A percentile compares a stretch with the other conserved stretches of the same genome.
These are phyloP conservation scores for Merodon equestris DNA, from an alignment of 2,888 invertebrate species.

Conservation along the genomic window DNA sequence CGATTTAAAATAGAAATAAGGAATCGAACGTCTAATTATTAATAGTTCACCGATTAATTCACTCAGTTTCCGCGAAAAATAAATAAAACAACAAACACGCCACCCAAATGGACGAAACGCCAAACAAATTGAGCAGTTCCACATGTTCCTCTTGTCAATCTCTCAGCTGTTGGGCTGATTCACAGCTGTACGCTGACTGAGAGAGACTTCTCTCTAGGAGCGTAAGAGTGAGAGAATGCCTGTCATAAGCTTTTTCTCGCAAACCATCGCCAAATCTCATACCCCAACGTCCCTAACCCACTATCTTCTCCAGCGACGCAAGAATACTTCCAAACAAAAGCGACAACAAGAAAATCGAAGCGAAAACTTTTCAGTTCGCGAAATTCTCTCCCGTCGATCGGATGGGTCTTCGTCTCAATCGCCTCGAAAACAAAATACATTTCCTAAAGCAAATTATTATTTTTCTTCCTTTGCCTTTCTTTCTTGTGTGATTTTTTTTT, in stretches of 20 bases:
- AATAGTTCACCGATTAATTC: constrained; percentile 20
- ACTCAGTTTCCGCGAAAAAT: constrained; percentile 2
- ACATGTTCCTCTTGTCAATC: background rate
- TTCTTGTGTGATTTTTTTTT: too few relatives aligned
- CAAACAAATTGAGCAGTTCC: constrained; percentile 3
- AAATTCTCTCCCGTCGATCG: constrained; percentile 47
- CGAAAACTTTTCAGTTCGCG: constrained; percentile 54
- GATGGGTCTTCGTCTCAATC: constrained; percentile 47
- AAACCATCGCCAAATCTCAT: constrained; percentile 1
- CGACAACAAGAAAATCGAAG: constrained; percentile 34
- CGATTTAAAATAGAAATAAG: too few relatives aligned
- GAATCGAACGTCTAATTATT: background rate
- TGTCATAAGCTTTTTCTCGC: constrained; percentile 17
- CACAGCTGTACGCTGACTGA: background rate
- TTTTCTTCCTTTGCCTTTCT: too few relatives aligned
- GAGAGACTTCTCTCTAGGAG: background rate
- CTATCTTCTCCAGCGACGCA: constrained; percentile 1
- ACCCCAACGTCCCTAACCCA: background rate
- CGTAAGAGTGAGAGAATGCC: constrained; percentile 8
- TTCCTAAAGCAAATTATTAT: constrained; percentile 21
- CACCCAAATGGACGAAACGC: constrained; percentile 23
- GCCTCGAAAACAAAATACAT: constrained; percentile 7
- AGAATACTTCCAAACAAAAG: constrained; percentile 5
- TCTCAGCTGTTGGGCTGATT: background rate
- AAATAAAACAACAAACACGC: constrained; percentile 28